phyloP scores from a whole-genome alignment of 2,113 vertebrate species.

The Passer domesticus region DNA sequence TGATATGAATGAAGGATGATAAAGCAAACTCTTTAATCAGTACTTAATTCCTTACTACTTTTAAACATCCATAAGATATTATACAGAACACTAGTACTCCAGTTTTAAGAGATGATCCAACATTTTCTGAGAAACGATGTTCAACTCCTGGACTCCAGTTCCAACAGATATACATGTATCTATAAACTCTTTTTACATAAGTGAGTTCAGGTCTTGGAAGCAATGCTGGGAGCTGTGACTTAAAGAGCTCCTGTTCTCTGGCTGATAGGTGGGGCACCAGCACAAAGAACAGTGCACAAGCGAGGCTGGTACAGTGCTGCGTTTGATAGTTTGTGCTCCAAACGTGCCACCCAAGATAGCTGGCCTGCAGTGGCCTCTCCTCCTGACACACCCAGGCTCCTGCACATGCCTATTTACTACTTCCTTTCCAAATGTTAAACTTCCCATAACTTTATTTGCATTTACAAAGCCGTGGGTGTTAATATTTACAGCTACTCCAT shows the following conservation, averaged over 20 bases:
- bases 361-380: neutral
- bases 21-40: neutral
- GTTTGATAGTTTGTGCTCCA: neutral
- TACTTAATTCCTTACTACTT: neutral
- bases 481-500: neutral
- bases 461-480: neutral
- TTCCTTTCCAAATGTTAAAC: neutral
- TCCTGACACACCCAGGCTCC: neutral
- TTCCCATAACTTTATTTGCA: neutral
- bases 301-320: neutral
- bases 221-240: neutral
- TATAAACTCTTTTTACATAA: neutral
- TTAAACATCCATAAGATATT: neutral
- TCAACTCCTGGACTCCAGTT: neutral
- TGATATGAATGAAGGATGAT: neutral
- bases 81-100: neutral
- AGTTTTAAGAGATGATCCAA: neutral
- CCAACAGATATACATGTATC: neutral
- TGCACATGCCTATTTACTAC: neutral
- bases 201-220: neutral
- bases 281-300: neutral
- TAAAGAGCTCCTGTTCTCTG: neutral
- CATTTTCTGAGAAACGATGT: fast-evolving
- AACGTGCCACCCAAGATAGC: conserved; percentile 11
- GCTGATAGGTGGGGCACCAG: neutral